phyloP scores from a whole-genome alignment of 2,113 vertebrate species.

The Cyprinodon tularosa region DNA sequence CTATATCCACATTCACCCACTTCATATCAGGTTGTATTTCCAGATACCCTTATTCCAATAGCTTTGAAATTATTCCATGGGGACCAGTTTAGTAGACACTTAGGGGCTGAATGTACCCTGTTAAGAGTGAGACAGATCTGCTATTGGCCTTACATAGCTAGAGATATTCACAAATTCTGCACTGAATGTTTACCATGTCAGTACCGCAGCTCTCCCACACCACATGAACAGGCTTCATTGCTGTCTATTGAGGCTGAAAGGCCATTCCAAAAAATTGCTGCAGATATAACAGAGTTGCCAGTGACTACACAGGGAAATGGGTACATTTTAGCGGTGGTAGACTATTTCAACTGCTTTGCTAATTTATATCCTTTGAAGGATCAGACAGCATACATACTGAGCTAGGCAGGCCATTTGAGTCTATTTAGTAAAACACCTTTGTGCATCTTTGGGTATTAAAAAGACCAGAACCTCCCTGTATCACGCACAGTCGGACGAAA shows the following conservation, averaged over 20 bases:
- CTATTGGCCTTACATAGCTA: neutral
- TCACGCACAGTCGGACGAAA: neutral
- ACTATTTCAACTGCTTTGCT: constrained; percentile 6
- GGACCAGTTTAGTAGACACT: neutral
- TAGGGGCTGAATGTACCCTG: neutral
- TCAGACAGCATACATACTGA: neutral
- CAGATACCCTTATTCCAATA: neutral
- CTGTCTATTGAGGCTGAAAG: neutral
- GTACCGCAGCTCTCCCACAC: neutral
- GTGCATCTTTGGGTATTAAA: neutral
- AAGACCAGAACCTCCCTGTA: neutral
- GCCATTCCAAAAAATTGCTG: neutral
- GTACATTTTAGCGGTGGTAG: neutral
- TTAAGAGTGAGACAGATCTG: neutral
- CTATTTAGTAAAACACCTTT: constrained; percentile 1
- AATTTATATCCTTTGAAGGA: neutral
- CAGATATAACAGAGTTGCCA: constrained; percentile 8
- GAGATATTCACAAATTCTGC: neutral
- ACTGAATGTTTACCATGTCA: constrained; percentile 5
- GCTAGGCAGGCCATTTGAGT: neutral
- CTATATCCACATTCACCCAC: neutral
- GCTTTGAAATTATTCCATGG: neutral
- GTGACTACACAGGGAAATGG: neutral
- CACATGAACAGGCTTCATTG: neutral
- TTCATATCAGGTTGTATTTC: neutral